Evolutionary conservation across 2,888 invertebrate genomes (phyloP), one percentile per base, ranked within the genome.

Genomic region (Toxonevra muliebris): DNA sequence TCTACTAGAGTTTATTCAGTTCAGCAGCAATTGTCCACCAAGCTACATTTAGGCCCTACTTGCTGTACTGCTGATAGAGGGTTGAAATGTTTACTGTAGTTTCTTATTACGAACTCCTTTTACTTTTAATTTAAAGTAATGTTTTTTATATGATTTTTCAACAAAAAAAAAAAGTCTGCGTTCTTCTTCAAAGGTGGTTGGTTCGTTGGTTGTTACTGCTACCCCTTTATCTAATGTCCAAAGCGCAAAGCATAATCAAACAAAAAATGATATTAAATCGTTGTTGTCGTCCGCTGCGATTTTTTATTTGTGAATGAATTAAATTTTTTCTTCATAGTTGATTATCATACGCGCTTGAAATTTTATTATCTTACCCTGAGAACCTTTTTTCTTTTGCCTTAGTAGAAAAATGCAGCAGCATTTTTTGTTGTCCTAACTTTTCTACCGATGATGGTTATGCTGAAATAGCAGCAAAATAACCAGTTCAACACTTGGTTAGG

Each of bases 351-450:
- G 77, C 77, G 79, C 78, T 77, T 75, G 79, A 77, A 79, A 77
- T 82, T 81, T 79, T 81, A 82, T 83, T 82, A 82, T 83, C 81
- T 80, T 80, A 82, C 82, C 83, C 83, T 83, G 83, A 83, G 83
- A 83, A 83, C 81, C 81, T 83, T 83, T 83, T 83, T 77, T 74
- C 75, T 70, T 50, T 77, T 77, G 74, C 75, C 30, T 30, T 30
- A 30, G 30, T 30, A 30, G 30, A 30, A 30, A 30, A 30, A 30
- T 50, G 48, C 65, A 11, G 41, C 48, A 11, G 12, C 43, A 12
- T 40, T 40, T 77, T 78, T 77, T 78, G 74, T 79, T 78, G 74
- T 74, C 67, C 54, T 69, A 73, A 76, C 76, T 75, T 76, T 76
- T 74, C 77, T 76, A 71, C 76, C 78, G 77, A 75, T 76, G 75